phyloP scores from a whole-genome alignment of 2,113 vertebrate genomes.

The Dicrurus megarhynchus region DNA sequence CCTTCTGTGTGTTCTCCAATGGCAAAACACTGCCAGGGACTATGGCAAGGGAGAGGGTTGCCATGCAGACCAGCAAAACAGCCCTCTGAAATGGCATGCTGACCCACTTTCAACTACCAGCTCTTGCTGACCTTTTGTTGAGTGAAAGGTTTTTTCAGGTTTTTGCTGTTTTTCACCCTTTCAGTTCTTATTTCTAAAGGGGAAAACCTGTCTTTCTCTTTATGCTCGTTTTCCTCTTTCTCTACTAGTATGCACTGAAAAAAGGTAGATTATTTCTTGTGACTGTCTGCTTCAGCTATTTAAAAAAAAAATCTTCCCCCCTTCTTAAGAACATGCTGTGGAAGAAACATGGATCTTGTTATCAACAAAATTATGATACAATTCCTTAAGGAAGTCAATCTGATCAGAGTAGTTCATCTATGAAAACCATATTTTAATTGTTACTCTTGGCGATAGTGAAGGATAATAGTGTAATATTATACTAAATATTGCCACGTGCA shows the following conservation, averaged over 20 bases:
- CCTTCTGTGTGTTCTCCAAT: not conserved
- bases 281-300: not conserved
- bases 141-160: conserved; percentile 31
- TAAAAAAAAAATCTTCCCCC: not conserved
- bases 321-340: conserved; percentile 39
- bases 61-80: conserved; percentile 39
- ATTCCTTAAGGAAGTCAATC: conserved; percentile 51
- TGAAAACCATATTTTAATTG: conserved; percentile 68
- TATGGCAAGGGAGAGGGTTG: not conserved
- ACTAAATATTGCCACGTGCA: conserved; percentile 76
- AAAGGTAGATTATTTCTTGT: not conserved
- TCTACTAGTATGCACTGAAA: not conserved
- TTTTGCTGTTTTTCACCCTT: conserved; percentile 39
- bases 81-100: conserved; percentile 9
- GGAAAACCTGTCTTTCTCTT: not conserved
- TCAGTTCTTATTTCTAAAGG: conserved; percentile 44
- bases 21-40: not conserved
- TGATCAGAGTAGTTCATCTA: conserved; percentile 61
- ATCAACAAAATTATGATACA: conserved; percentile 67
- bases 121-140: conserved; percentile 33
- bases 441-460: conserved; percentile 66
- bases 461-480: conserved; percentile 70
- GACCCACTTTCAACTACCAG: conserved; percentile 54
- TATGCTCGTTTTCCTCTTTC: not conserved
- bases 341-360: conserved; percentile 67